Conservation (phyloP, 92 coral and sea anemone species). For the Montipora capitata region DNA sequence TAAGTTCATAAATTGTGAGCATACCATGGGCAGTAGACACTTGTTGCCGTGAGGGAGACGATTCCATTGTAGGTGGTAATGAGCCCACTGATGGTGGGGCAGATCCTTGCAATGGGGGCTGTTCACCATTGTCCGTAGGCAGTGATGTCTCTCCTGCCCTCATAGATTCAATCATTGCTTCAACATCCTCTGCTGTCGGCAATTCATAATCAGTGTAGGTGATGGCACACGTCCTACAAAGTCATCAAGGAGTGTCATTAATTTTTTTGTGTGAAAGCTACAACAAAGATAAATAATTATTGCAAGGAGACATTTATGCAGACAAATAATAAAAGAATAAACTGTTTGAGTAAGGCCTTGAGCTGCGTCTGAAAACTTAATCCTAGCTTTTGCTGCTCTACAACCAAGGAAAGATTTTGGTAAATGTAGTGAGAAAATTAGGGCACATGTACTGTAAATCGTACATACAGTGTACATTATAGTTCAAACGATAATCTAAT, state of each 20-base stretch:
- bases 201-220: slow-evolving; percentile 92
- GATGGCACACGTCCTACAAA: slow-evolving; percentile 91
- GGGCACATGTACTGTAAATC: no score
- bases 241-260: not conserved
- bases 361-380: no score
- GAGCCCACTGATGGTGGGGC: slow-evolving; percentile 62
- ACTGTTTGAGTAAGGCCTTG: no score
- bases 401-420: no score
- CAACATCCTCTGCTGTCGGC: slow-evolving; percentile 98
- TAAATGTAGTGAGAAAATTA: no score
- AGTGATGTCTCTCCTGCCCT: slow-evolving; percentile 76
- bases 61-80: slow-evolving; percentile 33
- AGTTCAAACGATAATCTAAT: no score
- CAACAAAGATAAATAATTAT: no score
- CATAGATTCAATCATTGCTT: slow-evolving; percentile 96
- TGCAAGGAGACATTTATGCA: no score
- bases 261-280: not conserved
- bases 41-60: slow-evolving; percentile 38
- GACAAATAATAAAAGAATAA: no score
- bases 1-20: not conserved
- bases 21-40: slow-evolving; percentile 30
- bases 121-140: slow-evolving; percentile 42
- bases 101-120: slow-evolving; percentile 66
- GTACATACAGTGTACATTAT: no score
- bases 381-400: no score